phyloP scores from a whole-genome alignment of 2,797 vertebrate genomes.

The Crax fasciolata region DNA sequence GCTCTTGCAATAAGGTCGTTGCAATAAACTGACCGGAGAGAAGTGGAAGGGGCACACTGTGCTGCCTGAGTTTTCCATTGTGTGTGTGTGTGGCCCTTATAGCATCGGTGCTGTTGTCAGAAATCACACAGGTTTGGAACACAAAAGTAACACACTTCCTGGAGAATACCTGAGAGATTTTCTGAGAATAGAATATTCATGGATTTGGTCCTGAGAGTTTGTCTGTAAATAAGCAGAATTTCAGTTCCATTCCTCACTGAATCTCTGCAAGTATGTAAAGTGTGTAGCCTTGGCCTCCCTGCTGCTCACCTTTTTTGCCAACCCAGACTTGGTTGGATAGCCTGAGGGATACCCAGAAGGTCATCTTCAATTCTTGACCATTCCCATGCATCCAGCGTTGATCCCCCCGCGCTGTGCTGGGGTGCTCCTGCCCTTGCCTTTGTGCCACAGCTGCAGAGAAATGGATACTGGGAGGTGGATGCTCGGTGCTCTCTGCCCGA shows the following conservation, averaged over 20 bases:
- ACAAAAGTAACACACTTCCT: background rate
- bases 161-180: background rate
- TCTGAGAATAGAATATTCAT: background rate
- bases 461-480: background rate
- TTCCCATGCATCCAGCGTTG: rapidly evolving
- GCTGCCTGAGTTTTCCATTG: rapidly evolving
- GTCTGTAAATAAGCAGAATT: background rate
- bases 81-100: rapidly evolving
- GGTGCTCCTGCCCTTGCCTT: background rate
- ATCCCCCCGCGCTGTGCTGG: background rate
- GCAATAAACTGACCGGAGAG: background rate
- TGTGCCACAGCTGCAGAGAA: background rate
- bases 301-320: background rate
- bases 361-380: background rate
- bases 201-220: background rate
- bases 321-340: background rate
- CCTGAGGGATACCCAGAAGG: background rate
- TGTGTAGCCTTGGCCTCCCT: background rate
- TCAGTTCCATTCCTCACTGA: background rate
- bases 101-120: background rate
- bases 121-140: background rate
- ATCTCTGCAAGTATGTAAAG: background rate
- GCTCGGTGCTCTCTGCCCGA: background rate
- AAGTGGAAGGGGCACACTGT: background rate
- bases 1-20: background rate